Base-by-base conservation (phyloP, 53 echinoderm and acorn worm species). In the Actinopyga echinites region DNA sequence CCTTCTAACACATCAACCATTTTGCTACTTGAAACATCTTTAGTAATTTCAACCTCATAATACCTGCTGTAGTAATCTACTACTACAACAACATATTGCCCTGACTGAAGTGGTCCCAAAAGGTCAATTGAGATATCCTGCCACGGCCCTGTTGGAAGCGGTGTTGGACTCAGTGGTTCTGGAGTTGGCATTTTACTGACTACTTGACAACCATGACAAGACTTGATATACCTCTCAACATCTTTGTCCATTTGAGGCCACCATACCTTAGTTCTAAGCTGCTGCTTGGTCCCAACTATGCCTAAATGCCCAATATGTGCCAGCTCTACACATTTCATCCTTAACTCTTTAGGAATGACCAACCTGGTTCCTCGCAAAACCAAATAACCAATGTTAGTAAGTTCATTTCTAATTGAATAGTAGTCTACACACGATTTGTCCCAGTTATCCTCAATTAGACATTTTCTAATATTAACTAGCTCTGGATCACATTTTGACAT, bases 241-340 rank as follows among this genome's bases (percentile, higher is more conserved):
- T 89, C 85, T 57, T 89, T 85, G 30, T 80, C 89, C 69, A 89
- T 59, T 15, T 44, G 25, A 49, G 89, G 89, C 85, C 85, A 86
- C 90, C 85, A 90, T 20, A 90, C 86, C 32, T 92, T 92, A 49
- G 69, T 89, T 65, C 89, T 57, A 7, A 88, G 30, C 3, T 23
- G 80, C 30, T 88, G 85, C 22, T 91, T 91, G 22, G 85, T 85
- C 9, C 86, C 79, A 19, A 85, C 85, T 20, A 88, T 43, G 29
- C 90, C 90, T 24, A 87, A 54, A 82, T 87, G 87, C 32, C 85
- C 82, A 35, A 54, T 33, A 28, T 79, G 82, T 7, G 80, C 86
- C 26, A 87, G 69, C 32, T 87, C 61, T 5, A 87, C 66, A 66
- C 87, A 87, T 65, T 58, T 24, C 81, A 30, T 58, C 29, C 65